Evolutionary conservation across 2,113 vertebrate genomes (phyloP).

Genomic region (Glaucidium brasilianum): DNA sequence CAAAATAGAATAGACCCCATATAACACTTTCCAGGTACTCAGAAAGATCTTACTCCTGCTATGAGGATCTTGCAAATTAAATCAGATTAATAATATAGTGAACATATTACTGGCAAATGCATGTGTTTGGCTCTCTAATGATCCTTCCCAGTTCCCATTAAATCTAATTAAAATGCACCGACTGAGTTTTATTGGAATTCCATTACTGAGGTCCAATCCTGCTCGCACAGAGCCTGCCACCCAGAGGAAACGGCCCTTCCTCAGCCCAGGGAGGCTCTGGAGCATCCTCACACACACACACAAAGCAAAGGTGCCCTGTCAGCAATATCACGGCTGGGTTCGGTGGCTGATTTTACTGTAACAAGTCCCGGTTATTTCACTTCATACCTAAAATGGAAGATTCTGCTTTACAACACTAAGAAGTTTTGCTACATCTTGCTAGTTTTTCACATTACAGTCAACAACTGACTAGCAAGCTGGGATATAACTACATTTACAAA

Average conservation of each 20-base stretch:
- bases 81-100: conserved; percentile 21
- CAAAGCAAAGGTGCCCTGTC: neutral
- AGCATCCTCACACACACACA: neutral
- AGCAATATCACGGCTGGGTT: accelerated
- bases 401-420: neutral
- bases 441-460: neutral
- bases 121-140: conserved; percentile 36
- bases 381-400: neutral
- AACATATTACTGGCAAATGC: conserved; percentile 38
- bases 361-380: neutral
- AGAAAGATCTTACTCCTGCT: neutral
- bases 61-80: neutral
- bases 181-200: conserved; percentile 43
- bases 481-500: neutral
- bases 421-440: neutral
- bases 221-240: accelerated
- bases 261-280: neutral
- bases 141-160: conserved; percentile 30
- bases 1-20: neutral
- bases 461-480: neutral
- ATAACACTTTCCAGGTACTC: neutral
- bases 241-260: accelerated
- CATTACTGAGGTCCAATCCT: neutral
- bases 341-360: neutral
- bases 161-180: conserved; percentile 44